Base-by-base conservation (phyloP, 2,113 vertebrate species). In the Aegithalos caudatus region DNA sequence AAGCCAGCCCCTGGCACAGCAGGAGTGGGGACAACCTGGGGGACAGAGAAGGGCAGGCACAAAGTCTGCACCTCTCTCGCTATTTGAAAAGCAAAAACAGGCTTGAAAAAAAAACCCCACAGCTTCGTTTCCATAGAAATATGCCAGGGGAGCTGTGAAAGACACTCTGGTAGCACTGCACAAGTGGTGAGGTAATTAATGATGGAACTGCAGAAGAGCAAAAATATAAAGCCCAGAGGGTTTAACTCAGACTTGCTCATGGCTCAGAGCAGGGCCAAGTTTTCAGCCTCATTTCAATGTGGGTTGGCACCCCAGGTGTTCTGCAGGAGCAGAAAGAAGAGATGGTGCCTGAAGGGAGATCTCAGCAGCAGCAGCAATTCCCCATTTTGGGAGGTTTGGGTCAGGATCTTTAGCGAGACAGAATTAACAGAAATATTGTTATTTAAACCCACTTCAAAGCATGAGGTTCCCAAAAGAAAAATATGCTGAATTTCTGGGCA, bases 71-170 rank as follows among this genome's bases (percentile, higher is more conserved):
- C 24, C 31, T 44, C 74, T 56, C 7, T 3, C 8, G 1, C 42
- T 80, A 6, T 67, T 91, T 70, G 20, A 78, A 81, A 90, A 84
- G 69, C 40, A 40, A 86, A 94, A 45, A 1, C 56, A 80, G 45
- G 31, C 69, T 27, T 65, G 62, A 61, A 57, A 85, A 76, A 80
- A 33, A n/a, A n/a, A n/a, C n/a, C n/a, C 28, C 65, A 44, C 0
- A 2, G 78, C 37, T 53, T 48, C 1, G 73, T 95, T 95, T 94
- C 93, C 86, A 95, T 81, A 91, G 95, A 91, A 84, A 95, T 86
- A 33, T n/a, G 65, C 57, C 70, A 84, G 70, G 89, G 89, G 80
- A 96, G 66, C 88, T 78, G 65, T 53, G 91, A 40, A 82, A 65
- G 58, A 70, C 22, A 71, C 54, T 50, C 69, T 56, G 90, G 66